Conservation (phyloP, 2,888 invertebrate genomes). For the Alsophila aescularia region DNA sequence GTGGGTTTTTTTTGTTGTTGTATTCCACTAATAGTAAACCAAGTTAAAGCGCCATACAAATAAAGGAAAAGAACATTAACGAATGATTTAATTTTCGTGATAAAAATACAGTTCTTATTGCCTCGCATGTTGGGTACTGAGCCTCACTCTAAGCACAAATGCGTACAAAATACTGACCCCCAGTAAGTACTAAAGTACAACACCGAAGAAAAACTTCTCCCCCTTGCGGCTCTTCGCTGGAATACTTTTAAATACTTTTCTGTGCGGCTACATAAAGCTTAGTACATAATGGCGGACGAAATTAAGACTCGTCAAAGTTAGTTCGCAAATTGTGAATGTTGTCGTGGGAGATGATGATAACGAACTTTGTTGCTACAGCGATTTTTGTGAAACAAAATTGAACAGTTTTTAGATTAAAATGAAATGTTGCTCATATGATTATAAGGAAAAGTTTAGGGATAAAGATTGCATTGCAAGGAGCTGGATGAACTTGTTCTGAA, state of each 20-base stretch:
- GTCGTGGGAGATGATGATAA: conserved; percentile 38
- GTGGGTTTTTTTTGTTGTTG: too few relatives aligned
- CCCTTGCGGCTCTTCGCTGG: conserved; percentile 37
- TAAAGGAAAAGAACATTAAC: too few relatives aligned
- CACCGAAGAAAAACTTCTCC: conserved; percentile 39
- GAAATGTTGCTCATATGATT: neutral
- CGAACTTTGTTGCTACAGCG: conserved; percentile 17
- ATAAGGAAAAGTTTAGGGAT: neutral
- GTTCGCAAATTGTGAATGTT: conserved; percentile 52
- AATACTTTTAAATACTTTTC: conserved; percentile 51
- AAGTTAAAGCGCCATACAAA: too few relatives aligned
- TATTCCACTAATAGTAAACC: too few relatives aligned
- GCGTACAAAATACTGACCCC: conserved; percentile 38
- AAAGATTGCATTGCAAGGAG: too few relatives aligned
- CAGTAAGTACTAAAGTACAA: conserved; percentile 40
- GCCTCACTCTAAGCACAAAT: conserved; percentile 23
- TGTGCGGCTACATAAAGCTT: conserved; percentile 49
- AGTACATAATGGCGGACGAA: conserved; percentile 47
- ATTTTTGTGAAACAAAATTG: conserved; percentile 14
- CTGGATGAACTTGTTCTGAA: too few relatives aligned
- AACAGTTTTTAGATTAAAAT: neutral
- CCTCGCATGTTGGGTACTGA: neutral
- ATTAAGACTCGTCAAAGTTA: conserved; percentile 46
- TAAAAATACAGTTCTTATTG: neutral
- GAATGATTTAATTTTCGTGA: neutral